A percentile compares a stretch with the other conserved stretches of the same genome.
These are phyloP conservation scores for Dufourea novaeangliae DNA, from an alignment of 1,140 invertebrate species.

Conservation along the genomic window DNA sequence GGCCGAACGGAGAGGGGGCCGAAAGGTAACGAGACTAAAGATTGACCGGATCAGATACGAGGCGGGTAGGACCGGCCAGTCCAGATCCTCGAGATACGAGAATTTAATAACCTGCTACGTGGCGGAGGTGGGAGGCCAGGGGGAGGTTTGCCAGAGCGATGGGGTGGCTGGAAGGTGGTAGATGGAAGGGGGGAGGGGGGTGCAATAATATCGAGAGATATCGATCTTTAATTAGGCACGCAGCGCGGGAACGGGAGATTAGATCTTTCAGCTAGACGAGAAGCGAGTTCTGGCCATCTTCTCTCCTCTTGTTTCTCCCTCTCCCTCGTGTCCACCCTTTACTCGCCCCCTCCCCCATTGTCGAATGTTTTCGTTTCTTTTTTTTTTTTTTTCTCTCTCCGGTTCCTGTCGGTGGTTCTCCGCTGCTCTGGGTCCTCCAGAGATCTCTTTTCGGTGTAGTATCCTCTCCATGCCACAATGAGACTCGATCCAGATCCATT, in stretches of 20 bases:
- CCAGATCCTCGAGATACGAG: slow-evolving; percentile 79
- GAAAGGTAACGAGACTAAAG: slow-evolving; percentile 77
- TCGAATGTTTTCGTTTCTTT: neutral
- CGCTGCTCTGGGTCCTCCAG: neutral
- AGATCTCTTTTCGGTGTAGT: slow-evolving; percentile 44
- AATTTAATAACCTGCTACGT: slow-evolving; percentile 81
- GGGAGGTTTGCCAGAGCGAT: slow-evolving; percentile 24
- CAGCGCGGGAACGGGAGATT: slow-evolving; percentile 80
- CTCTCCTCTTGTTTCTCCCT: slow-evolving; percentile 23
- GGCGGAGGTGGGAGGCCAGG: slow-evolving; percentile 22
- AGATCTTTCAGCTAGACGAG: slow-evolving; percentile 79
- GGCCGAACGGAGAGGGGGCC: slow-evolving; percentile 41
- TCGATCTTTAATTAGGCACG: slow-evolving; percentile 82
- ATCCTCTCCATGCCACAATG: slow-evolving; percentile 52
- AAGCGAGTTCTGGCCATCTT: slow-evolving; percentile 57
- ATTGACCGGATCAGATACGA: slow-evolving; percentile 78
- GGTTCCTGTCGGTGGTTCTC: neutral
- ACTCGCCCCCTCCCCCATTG: neutral
- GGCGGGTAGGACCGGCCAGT: slow-evolving; percentile 75
- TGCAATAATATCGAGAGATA: slow-evolving; percentile 82
- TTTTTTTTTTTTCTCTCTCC: slow-evolving; percentile 2
- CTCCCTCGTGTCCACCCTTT: slow-evolving; percentile 11
- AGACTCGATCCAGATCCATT: slow-evolving; percentile 60
- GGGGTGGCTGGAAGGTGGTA: slow-evolving; percentile 61
- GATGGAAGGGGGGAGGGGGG: slow-evolving; percentile 55